These are phyloP conservation scores for Chionodraco myersi DNA, from an alignment of 2,113 vertebrate genomes.

Conservation along the genomic window DNA sequence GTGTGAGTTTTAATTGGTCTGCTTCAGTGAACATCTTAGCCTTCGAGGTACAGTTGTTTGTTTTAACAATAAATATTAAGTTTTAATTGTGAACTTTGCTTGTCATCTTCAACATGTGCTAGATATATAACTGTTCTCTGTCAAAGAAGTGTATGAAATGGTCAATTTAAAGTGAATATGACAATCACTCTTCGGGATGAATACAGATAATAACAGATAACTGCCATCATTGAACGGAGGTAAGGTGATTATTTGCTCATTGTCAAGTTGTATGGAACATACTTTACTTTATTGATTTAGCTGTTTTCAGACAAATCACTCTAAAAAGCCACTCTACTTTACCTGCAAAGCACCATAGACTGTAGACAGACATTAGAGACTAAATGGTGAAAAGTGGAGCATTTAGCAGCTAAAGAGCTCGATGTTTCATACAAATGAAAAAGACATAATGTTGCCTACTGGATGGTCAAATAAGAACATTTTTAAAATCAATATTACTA, in stretches of 20 bases:
- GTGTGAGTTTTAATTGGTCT: conserved; percentile 31
- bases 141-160: not conserved
- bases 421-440: too few species aligned
- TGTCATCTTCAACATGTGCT: not conserved
- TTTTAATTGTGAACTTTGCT: not conserved
- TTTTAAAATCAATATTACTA: too few species aligned
- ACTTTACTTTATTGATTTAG: not conserved
- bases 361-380: too few species aligned
- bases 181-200: not conserved
- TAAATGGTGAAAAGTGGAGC: too few species aligned
- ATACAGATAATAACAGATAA: not conserved
- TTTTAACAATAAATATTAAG: not conserved
- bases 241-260: not conserved
- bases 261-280: not conserved
- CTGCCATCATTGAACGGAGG: not conserved
- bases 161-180: not conserved
- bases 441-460: too few species aligned
- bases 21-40: not conserved
- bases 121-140: not conserved
- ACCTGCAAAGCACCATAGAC: not conserved
- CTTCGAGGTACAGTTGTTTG: not conserved
- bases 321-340: too few species aligned
- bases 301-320: too few species aligned
- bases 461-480: too few species aligned
- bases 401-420: too few species aligned